A percentile compares a stretch with the other conserved stretches of the same genome.
These are phyloP conservation scores for Exephanes ischioxanthus DNA, from an alignment of 2,888 invertebrate species.

Conservation along the genomic window DNA sequence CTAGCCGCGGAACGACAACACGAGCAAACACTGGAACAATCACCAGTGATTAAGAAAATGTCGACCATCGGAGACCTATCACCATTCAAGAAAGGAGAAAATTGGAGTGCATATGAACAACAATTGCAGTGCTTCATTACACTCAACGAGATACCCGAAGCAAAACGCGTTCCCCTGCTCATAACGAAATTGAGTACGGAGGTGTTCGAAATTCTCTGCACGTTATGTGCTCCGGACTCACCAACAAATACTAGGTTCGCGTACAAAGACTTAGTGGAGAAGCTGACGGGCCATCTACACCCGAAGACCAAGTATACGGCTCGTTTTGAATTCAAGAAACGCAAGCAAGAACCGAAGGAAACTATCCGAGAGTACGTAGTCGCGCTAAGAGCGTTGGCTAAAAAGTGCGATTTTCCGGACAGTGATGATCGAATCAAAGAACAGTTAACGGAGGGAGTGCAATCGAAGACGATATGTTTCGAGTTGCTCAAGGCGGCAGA, in stretches of 20 bases:
- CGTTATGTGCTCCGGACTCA: conserved; percentile 1
- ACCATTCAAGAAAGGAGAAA: conserved; percentile 19
- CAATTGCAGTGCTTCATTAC: conserved; percentile 30
- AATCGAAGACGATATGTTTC: conserved; percentile 19
- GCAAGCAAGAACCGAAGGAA: neutral
- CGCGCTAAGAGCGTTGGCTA: conserved; percentile 12
- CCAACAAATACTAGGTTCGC: neutral
- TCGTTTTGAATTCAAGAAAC: neutral
- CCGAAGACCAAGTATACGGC: conserved; percentile 17
- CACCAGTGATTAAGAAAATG: neutral
- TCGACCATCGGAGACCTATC: conserved; percentile 6
- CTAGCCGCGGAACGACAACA: neutral
- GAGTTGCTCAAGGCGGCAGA: conserved; percentile 16
- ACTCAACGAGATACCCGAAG: conserved; percentile 22
- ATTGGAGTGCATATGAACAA: conserved; percentile 9
- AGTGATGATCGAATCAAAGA: conserved; percentile 20
- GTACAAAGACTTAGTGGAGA: neutral
- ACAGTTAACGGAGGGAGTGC: conserved; percentile 13
- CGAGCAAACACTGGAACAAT: neutral
- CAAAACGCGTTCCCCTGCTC: neutral
- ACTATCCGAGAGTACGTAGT: neutral
- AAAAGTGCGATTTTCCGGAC: conserved; percentile 34
- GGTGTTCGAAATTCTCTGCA: neutral
- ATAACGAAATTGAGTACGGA: conserved; percentile 3
- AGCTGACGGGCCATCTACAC: neutral